A percentile compares a stretch with the other conserved stretches of the same genome.
Conservation (phyloP, 2,888 invertebrate genomes). For the Diloba caeruleocephala region DNA sequence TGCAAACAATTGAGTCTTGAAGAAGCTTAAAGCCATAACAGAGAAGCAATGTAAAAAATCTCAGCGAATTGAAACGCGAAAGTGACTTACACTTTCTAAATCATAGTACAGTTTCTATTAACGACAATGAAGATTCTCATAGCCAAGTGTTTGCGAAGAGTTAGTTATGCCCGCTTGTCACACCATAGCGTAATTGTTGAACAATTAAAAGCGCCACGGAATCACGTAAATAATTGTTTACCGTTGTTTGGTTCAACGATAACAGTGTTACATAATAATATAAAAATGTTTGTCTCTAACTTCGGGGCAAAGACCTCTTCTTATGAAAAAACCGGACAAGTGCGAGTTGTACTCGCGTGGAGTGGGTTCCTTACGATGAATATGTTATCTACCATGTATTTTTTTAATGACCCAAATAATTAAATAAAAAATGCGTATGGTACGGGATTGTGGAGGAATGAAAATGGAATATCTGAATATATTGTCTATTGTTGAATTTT, state of each 20-base stretch:
- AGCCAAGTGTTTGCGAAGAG: constrained; percentile 52
- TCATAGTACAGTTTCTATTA: constrained; percentile 44
- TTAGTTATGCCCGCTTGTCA: constrained; percentile 43
- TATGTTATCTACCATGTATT: too few relatives aligned
- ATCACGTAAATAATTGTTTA: constrained; percentile 5
- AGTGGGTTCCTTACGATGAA: too few relatives aligned
- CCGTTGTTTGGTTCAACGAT: constrained; percentile 11
- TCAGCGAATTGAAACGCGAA: constrained; percentile 23
- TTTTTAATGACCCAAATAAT: too few relatives aligned
- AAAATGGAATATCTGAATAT: too few relatives aligned
- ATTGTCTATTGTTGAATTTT: too few relatives aligned
- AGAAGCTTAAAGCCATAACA: neutral
- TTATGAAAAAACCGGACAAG: too few relatives aligned
- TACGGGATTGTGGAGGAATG: too few relatives aligned
- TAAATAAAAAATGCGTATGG: too few relatives aligned
- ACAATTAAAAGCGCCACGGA: constrained; percentile 32
- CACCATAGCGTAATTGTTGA: constrained; percentile 38
- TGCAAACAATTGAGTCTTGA: neutral
- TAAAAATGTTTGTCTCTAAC: constrained; percentile 3
- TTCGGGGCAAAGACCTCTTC: too few relatives aligned
- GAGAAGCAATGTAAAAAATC: constrained; percentile 28
- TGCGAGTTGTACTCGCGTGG: too few relatives aligned
- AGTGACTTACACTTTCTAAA: constrained; percentile 53
- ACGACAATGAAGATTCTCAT: constrained; percentile 59
- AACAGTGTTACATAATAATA: constrained; percentile 16